Evolutionary conservation across 2,797 vertebrate species (phyloP).

Genomic region (Steatocranus sp.): DNA sequence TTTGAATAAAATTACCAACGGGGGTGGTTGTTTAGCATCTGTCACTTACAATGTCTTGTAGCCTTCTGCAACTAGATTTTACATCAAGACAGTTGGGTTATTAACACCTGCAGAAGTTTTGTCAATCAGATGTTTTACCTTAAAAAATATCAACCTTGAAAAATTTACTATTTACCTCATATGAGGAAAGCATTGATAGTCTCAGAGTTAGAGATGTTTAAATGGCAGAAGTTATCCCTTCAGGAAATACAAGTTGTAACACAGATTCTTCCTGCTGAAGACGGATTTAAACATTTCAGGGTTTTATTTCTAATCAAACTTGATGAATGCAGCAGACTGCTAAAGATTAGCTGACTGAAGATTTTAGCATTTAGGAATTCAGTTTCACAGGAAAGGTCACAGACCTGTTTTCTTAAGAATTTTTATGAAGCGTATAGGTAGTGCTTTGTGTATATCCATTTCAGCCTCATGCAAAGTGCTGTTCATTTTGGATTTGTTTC

Average conservation of each 20-base stretch:
- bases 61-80: not conserved
- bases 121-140: not conserved
- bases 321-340: conserved; percentile 27
- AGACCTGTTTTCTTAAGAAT: conserved; percentile 42
- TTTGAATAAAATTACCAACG: not conserved
- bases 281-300: not conserved
- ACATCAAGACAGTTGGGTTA: not conserved
- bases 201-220: not conserved
- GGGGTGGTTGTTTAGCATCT: not conserved
- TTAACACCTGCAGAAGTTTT: not conserved
- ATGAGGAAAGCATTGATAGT: not conserved
- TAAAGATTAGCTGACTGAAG: not conserved
- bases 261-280: not conserved
- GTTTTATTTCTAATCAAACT: conserved; percentile 18
- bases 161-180: not conserved
- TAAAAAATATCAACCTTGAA: fast-evolving
- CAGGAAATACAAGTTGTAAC: not conserved
- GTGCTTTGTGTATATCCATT: conserved; percentile 62
- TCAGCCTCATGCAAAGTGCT: conserved; percentile 58
- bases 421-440: conserved; percentile 44
- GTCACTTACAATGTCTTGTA: too few species aligned
- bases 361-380: conserved; percentile 33
- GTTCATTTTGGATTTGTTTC: conserved; percentile 62
- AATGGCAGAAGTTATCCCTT: not conserved
- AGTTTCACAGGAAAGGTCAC: conserved; percentile 55